A percentile compares a stretch with the other conserved stretches of the same genome.
These are phyloP conservation scores for Amblyraja radiata DNA, from an alignment of 2,797 vertebrate genomes.

Conservation along the genomic window DNA sequence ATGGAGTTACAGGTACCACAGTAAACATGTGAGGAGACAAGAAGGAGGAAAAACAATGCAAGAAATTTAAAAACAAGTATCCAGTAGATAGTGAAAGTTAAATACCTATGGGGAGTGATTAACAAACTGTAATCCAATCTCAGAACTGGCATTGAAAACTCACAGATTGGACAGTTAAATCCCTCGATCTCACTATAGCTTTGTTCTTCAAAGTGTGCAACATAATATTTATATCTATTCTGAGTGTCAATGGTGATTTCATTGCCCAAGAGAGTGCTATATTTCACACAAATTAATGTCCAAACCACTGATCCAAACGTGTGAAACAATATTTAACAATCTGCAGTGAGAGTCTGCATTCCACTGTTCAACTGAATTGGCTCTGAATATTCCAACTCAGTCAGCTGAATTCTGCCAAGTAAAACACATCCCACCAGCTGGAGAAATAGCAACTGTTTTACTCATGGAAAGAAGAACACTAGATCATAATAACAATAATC, in stretches of 20 bases:
- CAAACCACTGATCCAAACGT: neutral
- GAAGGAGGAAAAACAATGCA: no score
- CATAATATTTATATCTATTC: neutral
- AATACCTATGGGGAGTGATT: neutral
- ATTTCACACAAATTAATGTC: conserved; percentile 22
- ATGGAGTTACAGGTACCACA: neutral
- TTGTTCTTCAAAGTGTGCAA: neutral
- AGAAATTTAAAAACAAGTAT: neutral
- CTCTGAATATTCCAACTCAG: neutral
- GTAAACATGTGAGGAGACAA: neutral
- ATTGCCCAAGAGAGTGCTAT: conserved; percentile 5
- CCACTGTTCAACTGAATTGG: neutral
- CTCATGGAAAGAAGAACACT: neutral
- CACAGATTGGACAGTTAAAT: conserved; percentile 14
- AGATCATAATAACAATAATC: no score
- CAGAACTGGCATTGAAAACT: conserved; percentile 16
- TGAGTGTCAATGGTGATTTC: conserved; percentile 1
- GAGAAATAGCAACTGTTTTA: conserved; percentile 1
- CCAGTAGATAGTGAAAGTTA: neutral
- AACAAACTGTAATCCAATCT: neutral
- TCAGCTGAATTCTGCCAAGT: neutral
- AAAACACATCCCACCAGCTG: conserved; percentile 9
- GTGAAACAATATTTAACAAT: conserved; percentile 9
- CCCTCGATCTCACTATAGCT: neutral
- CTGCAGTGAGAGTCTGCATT: neutral